Evolutionary conservation across 1,140 invertebrate species (phyloP), one percentile per base, ranked within the genome.

Genomic region (Caenorhabditis elegans): DNA sequence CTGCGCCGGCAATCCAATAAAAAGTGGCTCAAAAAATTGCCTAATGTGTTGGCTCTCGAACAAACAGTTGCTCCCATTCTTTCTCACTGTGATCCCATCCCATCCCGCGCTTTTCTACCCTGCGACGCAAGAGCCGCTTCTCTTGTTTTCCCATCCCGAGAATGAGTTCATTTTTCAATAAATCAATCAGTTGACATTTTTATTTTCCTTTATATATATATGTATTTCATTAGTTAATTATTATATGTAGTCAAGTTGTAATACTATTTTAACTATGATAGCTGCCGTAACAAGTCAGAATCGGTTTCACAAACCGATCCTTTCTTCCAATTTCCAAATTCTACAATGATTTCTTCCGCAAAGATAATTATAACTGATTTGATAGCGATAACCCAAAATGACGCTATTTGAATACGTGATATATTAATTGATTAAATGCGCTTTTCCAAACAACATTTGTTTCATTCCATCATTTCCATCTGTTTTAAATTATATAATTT

Each of bases 41-140:
- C 60, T 70, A 70, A 70, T 70, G 60, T 70, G 34, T 70, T 70
- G 60, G 60, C 60, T 70, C 60, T 70, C 60, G 34, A 39, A 34
- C 60, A 70, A 70, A 70, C 60, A 70, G 60, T 70, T 70, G 60
- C 60, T 70, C n/a, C 34, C 31, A 15, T 11, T 15, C 10, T 8
- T 17, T n/a, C 60, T 39, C 34, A 22, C 43, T 70, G n/a, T 60
- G 13, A 13, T 39, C n/a, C 34, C 34, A 11, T 39, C 34, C n/a
- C 34, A 39, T 39, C 34, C 19, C 34, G 60, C 31, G 17, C 34
- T 70, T 70, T 70, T 70, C 34, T 31, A 39, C 43, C 60, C 28
- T 70, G 60, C 60, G 34, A 28, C 51, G 24, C 51, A 53, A 53
- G 51, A 53, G 51, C 60, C 19, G 6, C 34, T 70, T n/a, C 17